These are phyloP conservation scores for Coregonus ussuriensis DNA, from an alignment of 2,797 vertebrate species.

Conservation along the genomic window DNA sequence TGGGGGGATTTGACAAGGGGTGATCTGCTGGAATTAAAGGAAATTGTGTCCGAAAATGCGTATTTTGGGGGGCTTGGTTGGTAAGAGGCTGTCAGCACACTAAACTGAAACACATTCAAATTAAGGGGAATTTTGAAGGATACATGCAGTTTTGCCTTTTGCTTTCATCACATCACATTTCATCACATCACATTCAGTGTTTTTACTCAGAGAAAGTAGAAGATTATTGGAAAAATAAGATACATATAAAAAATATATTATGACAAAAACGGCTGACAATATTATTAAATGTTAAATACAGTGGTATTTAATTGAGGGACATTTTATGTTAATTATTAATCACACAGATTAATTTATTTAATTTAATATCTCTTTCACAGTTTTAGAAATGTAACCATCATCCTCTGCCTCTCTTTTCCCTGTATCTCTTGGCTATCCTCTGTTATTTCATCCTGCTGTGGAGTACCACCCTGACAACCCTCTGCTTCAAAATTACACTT, in stretches of 20 bases:
- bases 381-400: background rate
- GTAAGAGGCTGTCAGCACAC: conserved; percentile 27
- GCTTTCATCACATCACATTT: too few relatives aligned
- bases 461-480: conserved; percentile 19
- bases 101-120: background rate
- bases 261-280: background rate
- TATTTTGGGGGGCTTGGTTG: background rate
- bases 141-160: background rate
- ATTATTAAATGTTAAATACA: background rate
- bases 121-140: background rate
- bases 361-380: background rate
- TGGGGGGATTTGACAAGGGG: conserved; percentile 36
- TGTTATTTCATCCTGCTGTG: conserved; percentile 24
- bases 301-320: too few relatives aligned
- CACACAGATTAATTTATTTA: too few relatives aligned
- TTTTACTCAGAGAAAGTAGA: background rate
- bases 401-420: background rate
- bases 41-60: conserved; percentile 21
- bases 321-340: too few relatives aligned
- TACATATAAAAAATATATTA: conserved; percentile 15
- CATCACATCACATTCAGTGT: too few relatives aligned
- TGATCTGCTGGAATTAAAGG: conserved; percentile 51
- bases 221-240: background rate
- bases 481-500: conserved; percentile 40
- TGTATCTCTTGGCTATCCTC: conserved; percentile 32